Evolutionary conservation across 1,140 invertebrate species (phyloP), one percentile per base, ranked within the genome.

Genomic region (Rhyacophila brunnea): DNA sequence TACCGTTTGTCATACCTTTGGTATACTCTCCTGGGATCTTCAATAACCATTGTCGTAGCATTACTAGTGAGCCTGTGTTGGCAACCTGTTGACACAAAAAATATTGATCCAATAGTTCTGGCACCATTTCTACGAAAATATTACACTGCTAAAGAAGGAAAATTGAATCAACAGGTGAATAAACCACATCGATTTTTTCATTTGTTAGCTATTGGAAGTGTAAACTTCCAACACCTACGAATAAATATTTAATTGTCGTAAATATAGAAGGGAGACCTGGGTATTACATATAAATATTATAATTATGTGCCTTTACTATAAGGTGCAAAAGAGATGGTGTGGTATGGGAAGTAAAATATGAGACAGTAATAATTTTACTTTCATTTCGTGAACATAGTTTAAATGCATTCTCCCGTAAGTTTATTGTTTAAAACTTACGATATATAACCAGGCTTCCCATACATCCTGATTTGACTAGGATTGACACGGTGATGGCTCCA

Each of bases 1-100:
- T 82, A 80, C 58, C 80, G 80, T 47, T 71, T 85, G 28, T 88
- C 86, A 51, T 89, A 87, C 65, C 66, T 88, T 7, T 88, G 85
- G 81, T 86, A 87, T 49, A 86, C 85, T 0, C 68, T 83, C 1
- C 76, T 85, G 10, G 81, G 83, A 9, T 76, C 79, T n/a, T 49
- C 76, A 0, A 74, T 85, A 3, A 82, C 81, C 0, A 70, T 83
- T 34, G 68, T 70, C 13, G 71, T 83, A 1, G 79, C 80, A 2
- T 72, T 78, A 1, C n/a, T 80, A 0, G 70, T 80, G 0, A 83
- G 80, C 58, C 61, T 84, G 0, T 60, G 78, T 35, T 72, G 75
- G 4, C 62, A 74, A 48, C 55, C 58, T 6, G 0, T 67, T 69
- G 59, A 74, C 15, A 32, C 70, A 11, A 64, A 73, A 17, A 72